phyloP scores from a whole-genome alignment of 2,797 vertebrate genomes.

The Sebastes hubbsi region DNA sequence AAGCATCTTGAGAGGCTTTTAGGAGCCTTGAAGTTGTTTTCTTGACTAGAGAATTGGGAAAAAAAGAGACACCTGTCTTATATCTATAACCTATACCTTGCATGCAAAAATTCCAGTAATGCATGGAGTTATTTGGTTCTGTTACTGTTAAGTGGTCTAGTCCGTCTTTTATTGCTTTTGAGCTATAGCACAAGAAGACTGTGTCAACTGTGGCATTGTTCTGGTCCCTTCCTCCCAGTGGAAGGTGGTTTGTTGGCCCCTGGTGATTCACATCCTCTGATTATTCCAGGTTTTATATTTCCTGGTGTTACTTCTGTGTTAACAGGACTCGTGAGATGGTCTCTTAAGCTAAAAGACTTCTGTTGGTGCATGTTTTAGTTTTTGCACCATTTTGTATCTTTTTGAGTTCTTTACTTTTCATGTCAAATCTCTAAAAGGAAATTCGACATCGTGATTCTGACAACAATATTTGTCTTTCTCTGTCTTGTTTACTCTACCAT shows the following conservation, averaged over 20 bases:
- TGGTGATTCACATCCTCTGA: slow-evolving; percentile 32
- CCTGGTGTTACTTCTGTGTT: slow-evolving; percentile 11
- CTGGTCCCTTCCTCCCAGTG: not conserved
- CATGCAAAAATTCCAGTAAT: not conserved
- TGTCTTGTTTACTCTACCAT: slow-evolving; percentile 15
- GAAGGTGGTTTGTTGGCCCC: slow-evolving; percentile 13
- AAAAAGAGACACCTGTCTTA: not conserved
- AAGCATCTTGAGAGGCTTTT: not conserved
- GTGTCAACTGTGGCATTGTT: slow-evolving; percentile 16
- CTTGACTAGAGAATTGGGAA: not conserved
- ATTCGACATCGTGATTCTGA: not conserved
- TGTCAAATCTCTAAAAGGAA: not conserved
- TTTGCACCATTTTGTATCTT: not conserved
- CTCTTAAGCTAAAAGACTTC: not conserved
- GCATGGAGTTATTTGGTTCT: not conserved
- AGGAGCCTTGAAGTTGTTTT: not conserved
- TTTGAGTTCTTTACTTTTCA: not conserved
- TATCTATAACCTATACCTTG: not conserved
- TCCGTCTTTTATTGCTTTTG: not conserved
- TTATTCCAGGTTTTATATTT: slow-evolving; percentile 22
- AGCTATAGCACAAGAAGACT: not conserved
- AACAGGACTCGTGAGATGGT: not conserved
- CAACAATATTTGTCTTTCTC: slow-evolving; percentile 20
- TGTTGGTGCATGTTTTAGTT: not conserved
- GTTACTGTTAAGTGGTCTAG: not conserved